Conservation (phyloP, 1,140 invertebrate species). For the Drosophila erecta region DNA sequence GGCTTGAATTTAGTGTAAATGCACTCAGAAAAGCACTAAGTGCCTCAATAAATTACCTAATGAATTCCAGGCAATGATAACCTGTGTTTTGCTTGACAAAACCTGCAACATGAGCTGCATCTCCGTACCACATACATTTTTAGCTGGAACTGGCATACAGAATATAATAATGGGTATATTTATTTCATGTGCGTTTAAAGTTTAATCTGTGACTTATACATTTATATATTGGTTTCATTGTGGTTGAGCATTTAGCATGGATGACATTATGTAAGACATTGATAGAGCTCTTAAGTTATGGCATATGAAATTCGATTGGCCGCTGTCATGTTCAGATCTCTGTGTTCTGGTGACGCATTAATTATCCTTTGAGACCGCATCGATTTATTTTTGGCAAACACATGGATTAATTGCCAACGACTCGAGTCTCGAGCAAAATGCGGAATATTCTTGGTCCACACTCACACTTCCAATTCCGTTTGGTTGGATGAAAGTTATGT, state of each 20-base stretch:
- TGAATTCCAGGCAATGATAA: not conserved
- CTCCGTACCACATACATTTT: not conserved
- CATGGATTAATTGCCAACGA: constrained; percentile 70
- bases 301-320: not conserved
- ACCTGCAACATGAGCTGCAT: not conserved
- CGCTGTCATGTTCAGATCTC: constrained; percentile 57
- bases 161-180: too few relatives aligned
- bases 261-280: not conserved
- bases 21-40: not conserved
- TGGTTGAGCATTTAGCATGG: too few relatives aligned
- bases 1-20: constrained; percentile 1
- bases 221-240: constrained; percentile 1
- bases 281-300: not conserved
- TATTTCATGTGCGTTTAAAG: not conserved
- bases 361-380: constrained; percentile 74
- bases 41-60: not conserved
- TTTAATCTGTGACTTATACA: constrained; percentile 13
- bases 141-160: too few relatives aligned
- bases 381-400: constrained; percentile 66
- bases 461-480: not conserved
- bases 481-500: constrained; percentile 59
- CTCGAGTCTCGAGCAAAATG: constrained; percentile 62
- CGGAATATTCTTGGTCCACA: constrained; percentile 36
- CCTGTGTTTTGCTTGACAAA: not conserved
- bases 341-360: constrained; percentile 59